phyloP scores from a whole-genome alignment of 2,888 invertebrate genomes.

The Cyclophora punctaria region DNA sequence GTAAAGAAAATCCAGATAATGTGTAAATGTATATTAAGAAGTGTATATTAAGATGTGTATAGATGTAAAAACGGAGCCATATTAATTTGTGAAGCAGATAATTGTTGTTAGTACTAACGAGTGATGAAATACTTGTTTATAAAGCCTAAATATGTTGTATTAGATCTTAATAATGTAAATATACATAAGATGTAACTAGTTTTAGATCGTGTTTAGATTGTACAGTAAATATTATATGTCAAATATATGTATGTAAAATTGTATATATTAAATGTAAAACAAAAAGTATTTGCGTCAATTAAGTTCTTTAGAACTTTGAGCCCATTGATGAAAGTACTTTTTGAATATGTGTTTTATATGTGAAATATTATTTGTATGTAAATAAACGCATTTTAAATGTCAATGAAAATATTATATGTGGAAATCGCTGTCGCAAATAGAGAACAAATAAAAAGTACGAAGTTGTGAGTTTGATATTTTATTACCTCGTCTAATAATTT shows the following conservation, averaged over 20 bases:
- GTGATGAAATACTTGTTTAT: conserved; percentile 1
- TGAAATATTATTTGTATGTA: conserved; percentile 29
- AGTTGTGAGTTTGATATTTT: too few species aligned
- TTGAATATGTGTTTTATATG: conserved; percentile 18
- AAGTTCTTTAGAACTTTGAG: conserved; percentile 50
- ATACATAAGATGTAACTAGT: conserved; percentile 3
- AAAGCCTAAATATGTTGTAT: not conserved
- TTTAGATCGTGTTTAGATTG: not conserved
- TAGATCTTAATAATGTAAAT: conserved; percentile 1
- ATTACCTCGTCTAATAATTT: too few species aligned
- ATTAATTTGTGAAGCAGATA: too few species aligned
- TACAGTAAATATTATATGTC: not conserved
- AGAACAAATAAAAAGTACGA: too few species aligned
- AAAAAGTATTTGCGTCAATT: conserved; percentile 60
- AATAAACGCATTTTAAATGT: conserved; percentile 2
- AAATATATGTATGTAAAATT: not conserved
- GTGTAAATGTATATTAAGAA: too few species aligned
- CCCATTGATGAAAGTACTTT: conserved; percentile 64
- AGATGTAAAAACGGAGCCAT: too few species aligned
- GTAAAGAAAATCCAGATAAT: too few species aligned
- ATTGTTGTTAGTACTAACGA: too few species aligned
- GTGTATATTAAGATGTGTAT: too few species aligned
- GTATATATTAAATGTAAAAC: not conserved
- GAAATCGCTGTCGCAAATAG: too few species aligned
- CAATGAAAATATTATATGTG: too few species aligned